Evolutionary conservation across 2,113 vertebrate species (phyloP).

Genomic region (Nibea coibor): DNA sequence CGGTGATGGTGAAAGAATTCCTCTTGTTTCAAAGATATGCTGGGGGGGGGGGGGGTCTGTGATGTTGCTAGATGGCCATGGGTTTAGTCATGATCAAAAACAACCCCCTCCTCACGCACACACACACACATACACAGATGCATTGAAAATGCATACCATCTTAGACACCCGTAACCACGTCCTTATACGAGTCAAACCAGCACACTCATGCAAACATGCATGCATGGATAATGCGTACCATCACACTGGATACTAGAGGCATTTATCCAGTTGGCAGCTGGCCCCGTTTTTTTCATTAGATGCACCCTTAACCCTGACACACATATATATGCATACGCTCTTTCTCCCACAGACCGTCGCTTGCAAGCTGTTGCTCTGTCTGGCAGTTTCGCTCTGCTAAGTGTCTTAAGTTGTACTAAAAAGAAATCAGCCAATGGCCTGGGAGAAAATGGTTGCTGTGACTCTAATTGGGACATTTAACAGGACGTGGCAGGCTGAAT

Average conservation of each 20-base stretch:
- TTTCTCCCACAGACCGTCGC: constrained; percentile 17
- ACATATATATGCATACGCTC: constrained; percentile 20
- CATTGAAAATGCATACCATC: constrained; percentile 55
- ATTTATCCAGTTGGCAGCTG: constrained; percentile 44
- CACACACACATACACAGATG: constrained; percentile 27
- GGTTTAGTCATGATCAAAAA: constrained; percentile 72
- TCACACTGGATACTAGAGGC: constrained; percentile 44
- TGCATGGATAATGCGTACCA: constrained; percentile 60
- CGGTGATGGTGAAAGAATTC: constrained; percentile 69
- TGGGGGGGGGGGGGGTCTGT: constrained; percentile 35
- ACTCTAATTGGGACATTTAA: constrained; percentile 49
- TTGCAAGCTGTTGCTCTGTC: constrained; percentile 70
- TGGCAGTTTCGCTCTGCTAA: constrained; percentile 11
- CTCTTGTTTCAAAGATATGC: constrained; percentile 61
- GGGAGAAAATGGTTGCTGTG: not conserved
- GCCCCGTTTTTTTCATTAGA: constrained; percentile 36
- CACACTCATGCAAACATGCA: constrained; percentile 31
- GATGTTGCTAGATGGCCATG: constrained; percentile 64
- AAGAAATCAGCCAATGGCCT: constrained; percentile 4
- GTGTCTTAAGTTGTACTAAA: constrained; percentile 22
- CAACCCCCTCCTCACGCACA: constrained; percentile 16
- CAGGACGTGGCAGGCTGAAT: constrained; percentile 21
- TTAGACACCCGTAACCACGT: constrained; percentile 17
- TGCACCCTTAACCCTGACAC: constrained; percentile 26
- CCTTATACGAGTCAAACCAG: constrained; percentile 29